Base-by-base conservation (phyloP, 2,113 vertebrate species). In the Phoxinus phoxinus region DNA sequence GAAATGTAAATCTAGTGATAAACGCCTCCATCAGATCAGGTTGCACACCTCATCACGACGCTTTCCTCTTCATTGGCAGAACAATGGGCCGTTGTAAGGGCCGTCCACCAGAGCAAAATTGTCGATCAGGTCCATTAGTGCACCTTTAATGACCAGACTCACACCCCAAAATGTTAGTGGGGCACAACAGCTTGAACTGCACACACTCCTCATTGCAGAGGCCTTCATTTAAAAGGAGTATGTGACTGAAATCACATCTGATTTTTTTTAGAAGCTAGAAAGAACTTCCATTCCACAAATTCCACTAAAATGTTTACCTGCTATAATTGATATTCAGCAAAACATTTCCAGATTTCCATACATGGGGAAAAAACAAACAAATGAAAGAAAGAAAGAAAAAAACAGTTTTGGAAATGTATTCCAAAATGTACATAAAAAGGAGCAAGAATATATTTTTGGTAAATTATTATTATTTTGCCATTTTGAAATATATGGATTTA, bases 81-180 rank as follows among this genome's bases (percentile, higher is more conserved):
- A 93, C 93, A 93, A 93, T 95, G 90, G 93, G 59, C 90, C 87
- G 51, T 90, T 91, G 90, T 51, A 85, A 88, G 58, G 80, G 84
- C 89, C 71, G 59, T 53, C 88, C 86, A 48, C 90, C 91, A 87
- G 90, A 91, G 90, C 89, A 92, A 91, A 93, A 92, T 87, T 89
- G 90, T 84, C 90, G 90, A 92, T 93, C 90, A 92, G 93, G 92
- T 90, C 92, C 93, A 94, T 95, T 95, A 94, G 88, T 81, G 91
- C 75, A 87, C 87, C 81, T 90, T 91, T 94, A 94, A 94, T 92
- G 92, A 92, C 91, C 89, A 90, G 89, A 80, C 87, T 94, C 88
- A 93, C 91, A 91, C 92, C 89, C 92, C 86, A 86, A 90, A 90
- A 90, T 84, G 84, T 87, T 77, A 87, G 81, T 83, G 87, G 85